Evolutionary conservation across 2,113 vertebrate genomes (phyloP).

Genomic region (Phycodurus eques): DNA sequence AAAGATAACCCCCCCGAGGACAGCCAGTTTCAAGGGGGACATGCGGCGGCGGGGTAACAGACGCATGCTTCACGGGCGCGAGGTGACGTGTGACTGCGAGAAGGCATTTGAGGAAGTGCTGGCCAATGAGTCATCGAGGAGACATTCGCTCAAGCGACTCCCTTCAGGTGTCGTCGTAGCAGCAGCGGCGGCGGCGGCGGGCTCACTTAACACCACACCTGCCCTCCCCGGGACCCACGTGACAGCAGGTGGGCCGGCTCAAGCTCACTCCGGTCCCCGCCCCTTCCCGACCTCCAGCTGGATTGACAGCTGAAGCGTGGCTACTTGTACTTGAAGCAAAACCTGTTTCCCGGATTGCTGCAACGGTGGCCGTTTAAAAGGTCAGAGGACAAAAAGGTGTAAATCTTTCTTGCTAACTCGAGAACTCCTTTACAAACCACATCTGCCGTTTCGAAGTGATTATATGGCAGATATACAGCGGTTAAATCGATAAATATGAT

Average conservation of each 20-base stretch:
- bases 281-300: not conserved
- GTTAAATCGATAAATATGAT: too few species aligned
- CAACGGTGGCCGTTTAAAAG: not conserved
- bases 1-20: conserved; percentile 74
- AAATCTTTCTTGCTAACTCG: too few species aligned
- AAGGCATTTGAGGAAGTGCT: not conserved
- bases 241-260: conserved; percentile 42
- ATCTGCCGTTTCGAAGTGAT: too few species aligned
- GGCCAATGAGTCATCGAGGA: not conserved
- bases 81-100: not conserved
- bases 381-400: too few species aligned
- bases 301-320: not conserved
- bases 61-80: conserved; percentile 70
- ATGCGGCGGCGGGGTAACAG: conserved; percentile 75
- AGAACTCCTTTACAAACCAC: too few species aligned
- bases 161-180: conserved; percentile 23
- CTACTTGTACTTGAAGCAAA: not conserved
- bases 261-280: not conserved
- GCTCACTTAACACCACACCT: conserved; percentile 40
- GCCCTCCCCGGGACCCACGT: conserved; percentile 54
- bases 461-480: too few species aligned
- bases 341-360: conserved; percentile 7
- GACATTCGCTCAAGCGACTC: not conserved
- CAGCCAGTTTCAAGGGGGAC: conserved; percentile 82
- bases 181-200: conserved; percentile 37